Base-by-base conservation (phyloP, 2,888 invertebrate species). In the Sepioteuthis lessoniana region DNA sequence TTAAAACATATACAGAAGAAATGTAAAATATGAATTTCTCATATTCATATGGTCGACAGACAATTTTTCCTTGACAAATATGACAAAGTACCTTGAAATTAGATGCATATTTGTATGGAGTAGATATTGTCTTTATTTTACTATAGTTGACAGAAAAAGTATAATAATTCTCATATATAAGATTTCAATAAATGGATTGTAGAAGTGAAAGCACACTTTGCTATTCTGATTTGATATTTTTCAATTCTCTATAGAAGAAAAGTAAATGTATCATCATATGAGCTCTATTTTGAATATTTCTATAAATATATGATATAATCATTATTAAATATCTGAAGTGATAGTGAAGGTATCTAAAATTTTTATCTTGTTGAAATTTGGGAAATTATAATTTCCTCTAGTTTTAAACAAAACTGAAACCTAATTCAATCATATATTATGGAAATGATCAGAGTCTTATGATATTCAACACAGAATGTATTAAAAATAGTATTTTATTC, bases 401-500 rank as follows among this genome's bases (percentile, higher is more conserved):
- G n/a, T 35, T 76, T 35, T n/a, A 0, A 21, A 47, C 13, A 5
- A 55, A 55, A 25, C 3, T 55, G 76, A 76, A 76, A n/a, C n/a
- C 13, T 13, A n/a, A 16, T 35, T 76, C 35, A 76, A 4, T 76
- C 35, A 55, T 25, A 21, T 25, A 55, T 55, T 25, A 55, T 28
- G 55, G 25, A 5, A 55, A 25, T 25, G n/a, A 76, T 76, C n/a
- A n/a, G 31, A 76, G 13, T 13, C n/a, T n/a, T n/a, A 76, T 76
- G 76, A n/a, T 76, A n/a, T 76, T n/a, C n/a, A 76, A n/a, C 35
- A 76, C 1, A 35, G n/a, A 0, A 13, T n/a, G 16, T n/a, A 35
- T n/a, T 76, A 35, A 76, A n/a, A 76, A 76, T 76, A 76, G n/a
- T 76, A 76, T 76, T 76, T 35, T 76, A 76, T 76, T n/a, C n/a